Conservation (phyloP, 2,888 invertebrate genomes). For the Cataglyphis albicans region DNA sequence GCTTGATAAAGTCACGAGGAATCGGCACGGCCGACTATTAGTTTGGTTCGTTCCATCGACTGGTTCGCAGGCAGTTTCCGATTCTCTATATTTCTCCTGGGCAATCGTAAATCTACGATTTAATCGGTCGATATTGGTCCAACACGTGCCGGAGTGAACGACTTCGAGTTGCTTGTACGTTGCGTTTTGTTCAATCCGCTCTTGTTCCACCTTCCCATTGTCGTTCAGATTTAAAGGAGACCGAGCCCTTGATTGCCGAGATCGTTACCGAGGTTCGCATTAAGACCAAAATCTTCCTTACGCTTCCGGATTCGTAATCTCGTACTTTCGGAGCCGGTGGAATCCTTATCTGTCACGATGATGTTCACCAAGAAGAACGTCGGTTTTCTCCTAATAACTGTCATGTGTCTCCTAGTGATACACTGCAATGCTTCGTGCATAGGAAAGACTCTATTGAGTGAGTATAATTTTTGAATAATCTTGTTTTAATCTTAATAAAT, state of each 20-base stretch:
- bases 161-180: background rate
- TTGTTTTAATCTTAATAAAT: background rate
- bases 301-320: background rate
- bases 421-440: conserved; percentile 76
- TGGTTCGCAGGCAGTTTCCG: conserved; percentile 62
- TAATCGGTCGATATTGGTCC: conserved; percentile 23
- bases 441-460: conserved; percentile 81
- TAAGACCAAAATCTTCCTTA: background rate
- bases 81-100: conserved; percentile 20
- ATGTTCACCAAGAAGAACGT: background rate
- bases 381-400: background rate
- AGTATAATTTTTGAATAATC: conserved; percentile 68
- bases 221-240: conserved; percentile 18
- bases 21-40: conserved; percentile 72
- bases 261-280: background rate
- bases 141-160: conserved; percentile 48
- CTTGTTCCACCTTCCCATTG: background rate
- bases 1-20: conserved; percentile 73
- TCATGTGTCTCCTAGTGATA: conserved; percentile 16
- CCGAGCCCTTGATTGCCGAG: conserved; percentile 7
- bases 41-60: conserved; percentile 73
- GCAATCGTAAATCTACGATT: conserved; percentile 45
- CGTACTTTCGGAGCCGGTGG: background rate
- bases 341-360: background rate
- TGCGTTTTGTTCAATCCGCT: background rate